Conservation (phyloP, 2,888 invertebrate genomes). For the Dicyrtomina minuta region DNA sequence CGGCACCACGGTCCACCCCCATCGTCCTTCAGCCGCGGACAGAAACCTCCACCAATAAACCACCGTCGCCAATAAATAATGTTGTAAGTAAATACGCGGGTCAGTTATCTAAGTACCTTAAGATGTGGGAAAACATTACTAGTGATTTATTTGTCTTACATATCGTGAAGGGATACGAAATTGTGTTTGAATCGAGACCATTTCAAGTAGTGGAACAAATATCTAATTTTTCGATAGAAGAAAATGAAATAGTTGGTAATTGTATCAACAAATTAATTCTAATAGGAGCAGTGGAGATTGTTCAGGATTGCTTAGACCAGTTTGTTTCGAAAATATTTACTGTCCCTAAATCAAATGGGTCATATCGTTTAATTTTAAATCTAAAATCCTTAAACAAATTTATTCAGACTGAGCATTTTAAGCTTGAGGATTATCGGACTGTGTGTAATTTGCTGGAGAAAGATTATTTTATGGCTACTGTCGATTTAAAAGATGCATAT, state of each 20-base stretch:
- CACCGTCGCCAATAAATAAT: no score
- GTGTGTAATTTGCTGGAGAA: constrained; percentile 19
- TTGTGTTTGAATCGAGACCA: constrained; percentile 21
- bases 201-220: not conserved
- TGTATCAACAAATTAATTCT: not conserved
- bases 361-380: no score
- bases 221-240: not conserved
- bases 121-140: constrained; percentile 26
- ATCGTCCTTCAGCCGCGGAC: not conserved
- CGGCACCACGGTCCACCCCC: not conserved
- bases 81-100: constrained; percentile 30
- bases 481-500: constrained; percentile 39
- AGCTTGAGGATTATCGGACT: constrained; percentile 35
- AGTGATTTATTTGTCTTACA: constrained; percentile 13
- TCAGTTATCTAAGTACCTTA: not conserved
- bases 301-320: not conserved
- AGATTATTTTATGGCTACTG: constrained; percentile 18
- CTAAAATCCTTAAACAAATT: no score
- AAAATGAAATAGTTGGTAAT: not conserved
- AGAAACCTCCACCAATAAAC: not conserved
- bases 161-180: constrained; percentile 12
- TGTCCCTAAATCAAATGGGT: constrained; percentile 35
- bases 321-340: no score
- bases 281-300: constrained; percentile 4
- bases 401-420: constrained; percentile 33